Evolutionary conservation across 1,140 invertebrate species (phyloP), one percentile per base, ranked within the genome.

Genomic region (Potamilus streckersoni): DNA sequence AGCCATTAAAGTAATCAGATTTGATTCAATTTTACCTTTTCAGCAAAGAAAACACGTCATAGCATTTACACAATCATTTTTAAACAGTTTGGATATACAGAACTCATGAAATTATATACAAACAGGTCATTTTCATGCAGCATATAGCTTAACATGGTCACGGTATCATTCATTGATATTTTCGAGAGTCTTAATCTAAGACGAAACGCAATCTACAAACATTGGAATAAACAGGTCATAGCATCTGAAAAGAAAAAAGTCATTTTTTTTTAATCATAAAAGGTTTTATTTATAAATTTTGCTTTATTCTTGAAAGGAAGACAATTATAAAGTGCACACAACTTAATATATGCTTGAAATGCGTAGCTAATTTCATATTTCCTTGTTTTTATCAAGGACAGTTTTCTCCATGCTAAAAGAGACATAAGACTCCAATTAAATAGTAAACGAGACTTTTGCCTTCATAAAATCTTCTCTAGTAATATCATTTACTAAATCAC

Each of bases 161-260:
- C 2, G 61, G 60, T 61, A 15, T 67, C 66, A 49, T 68, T 57
- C 38, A 38, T 68, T 1, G 73, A 19, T 61, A 68, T 17, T 68
- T 66, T 66, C n/a, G n/a, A 12, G 15, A 74, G 73, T 69, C 65
- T 74, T 61, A 68, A 58, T 59, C 56, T 56, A 15, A 69, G 66
- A 68, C 55, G 62, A 68, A 74, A 23, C 69, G 62, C 13, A 74
- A 38, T 61, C 73, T 64, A 27, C 73, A 69, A 4, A 74, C 65
- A 20, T 17, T n/a, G 19, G 73, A 69, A 23, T 59, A 13, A 68
- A 61, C 73, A 74, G 57, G 65, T 74, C 19, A 74, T 49, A 61
- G 65, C 58, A 56, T 69, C 73, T 74, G 57, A 67, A 49, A 49
- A 68, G 56, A 17, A 17, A 2, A 17, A 4, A 31, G 27, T 31